Evolutionary conservation across 2,888 invertebrate genomes (phyloP).

Genomic region (Caenorhabditis parvicauda): DNA sequence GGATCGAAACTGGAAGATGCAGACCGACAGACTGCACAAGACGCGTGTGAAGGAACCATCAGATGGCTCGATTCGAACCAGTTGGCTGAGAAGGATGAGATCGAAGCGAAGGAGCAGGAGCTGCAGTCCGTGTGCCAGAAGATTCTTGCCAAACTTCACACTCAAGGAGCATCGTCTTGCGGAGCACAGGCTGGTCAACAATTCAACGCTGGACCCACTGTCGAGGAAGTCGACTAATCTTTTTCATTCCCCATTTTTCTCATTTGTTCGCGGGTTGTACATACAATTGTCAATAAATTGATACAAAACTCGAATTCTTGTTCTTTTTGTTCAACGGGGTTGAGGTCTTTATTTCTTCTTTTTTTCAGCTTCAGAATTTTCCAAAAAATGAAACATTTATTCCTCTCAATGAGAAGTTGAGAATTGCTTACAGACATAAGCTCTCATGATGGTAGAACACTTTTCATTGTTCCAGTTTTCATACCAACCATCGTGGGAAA

Average conservation of each 20-base stretch:
- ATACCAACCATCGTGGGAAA: slow-evolving; percentile 30
- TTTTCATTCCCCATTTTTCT: no score
- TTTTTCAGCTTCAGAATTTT: no score
- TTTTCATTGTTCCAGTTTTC: slow-evolving; percentile 29
- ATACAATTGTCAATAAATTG: no score
- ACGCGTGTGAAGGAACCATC: slow-evolving; percentile 85
- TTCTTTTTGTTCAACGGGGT: no score
- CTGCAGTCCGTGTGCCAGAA: slow-evolving; percentile 5
- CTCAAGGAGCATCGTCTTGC: no score
- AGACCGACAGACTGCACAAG: slow-evolving; percentile 78
- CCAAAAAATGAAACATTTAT: no score
- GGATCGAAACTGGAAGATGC: slow-evolving; percentile 83
- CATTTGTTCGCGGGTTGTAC: no score
- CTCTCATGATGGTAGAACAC: slow-evolving; percentile 20
- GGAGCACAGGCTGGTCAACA: no score
- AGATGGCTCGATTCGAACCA: slow-evolving; percentile 71
- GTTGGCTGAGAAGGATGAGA: slow-evolving; percentile 63
- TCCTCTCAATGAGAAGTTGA: slow-evolving; percentile 10
- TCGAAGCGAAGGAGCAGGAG: slow-evolving; percentile 6
- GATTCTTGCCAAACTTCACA: not conserved
- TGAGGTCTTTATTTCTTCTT: no score
- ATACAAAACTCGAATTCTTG: no score
- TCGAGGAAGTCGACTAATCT: slow-evolving; percentile 11
- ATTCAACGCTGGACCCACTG: slow-evolving; percentile 6
- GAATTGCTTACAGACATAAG: slow-evolving; percentile 23